Evolutionary conservation across 2,888 invertebrate species (phyloP), one percentile per base, ranked within the genome.

Genomic region (Scaptomyza reducta): DNA sequence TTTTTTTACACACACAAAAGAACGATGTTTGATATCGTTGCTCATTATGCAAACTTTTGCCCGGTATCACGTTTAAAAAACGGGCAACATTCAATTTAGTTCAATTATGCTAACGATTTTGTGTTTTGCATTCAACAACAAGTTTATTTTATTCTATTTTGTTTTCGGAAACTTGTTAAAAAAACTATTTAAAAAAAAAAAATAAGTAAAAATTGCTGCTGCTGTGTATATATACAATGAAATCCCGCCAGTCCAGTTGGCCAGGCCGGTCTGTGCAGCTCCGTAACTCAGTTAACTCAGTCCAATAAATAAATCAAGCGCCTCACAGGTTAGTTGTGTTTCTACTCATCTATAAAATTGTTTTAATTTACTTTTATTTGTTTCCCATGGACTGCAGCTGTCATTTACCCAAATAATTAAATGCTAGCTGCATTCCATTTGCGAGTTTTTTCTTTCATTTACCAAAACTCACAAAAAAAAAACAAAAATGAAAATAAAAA

Each of bases 301-400:
- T 78, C 77, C 74, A 77, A 72, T 70, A 85, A 63, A 69, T 65
- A 75, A 70, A 70, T 87, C 89, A 91, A 91, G 89, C 89, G 88
- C 87, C 87, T 74, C 80, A 89, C 90, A 90, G 90, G 90, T 90
- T 90, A 90, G 90, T 90, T 90, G 88, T 89, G 89, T 86, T 86
- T 86, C 85, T 84, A 74, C 87, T 85, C 81, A 70, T 70, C 69
- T 87, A 77, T 71, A 66, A 72, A 77, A 74, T 78, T 89, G 53
- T 70, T 56, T 31, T 79, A 63, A 71, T 65, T 67, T 65, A 80
- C 53, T 60, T 73, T 66, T 60, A 40, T 49, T 47, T 64, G 51
- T 56, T 70, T 41, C 10, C 3, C 40, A 45, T 45, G 46, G 61
- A 72, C 41, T 79, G 72, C 77, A 65, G 29, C 46, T 69, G 59